Evolutionary conservation across 2,888 invertebrate genomes (phyloP).

Genomic region (Emmelina monodactyla): DNA sequence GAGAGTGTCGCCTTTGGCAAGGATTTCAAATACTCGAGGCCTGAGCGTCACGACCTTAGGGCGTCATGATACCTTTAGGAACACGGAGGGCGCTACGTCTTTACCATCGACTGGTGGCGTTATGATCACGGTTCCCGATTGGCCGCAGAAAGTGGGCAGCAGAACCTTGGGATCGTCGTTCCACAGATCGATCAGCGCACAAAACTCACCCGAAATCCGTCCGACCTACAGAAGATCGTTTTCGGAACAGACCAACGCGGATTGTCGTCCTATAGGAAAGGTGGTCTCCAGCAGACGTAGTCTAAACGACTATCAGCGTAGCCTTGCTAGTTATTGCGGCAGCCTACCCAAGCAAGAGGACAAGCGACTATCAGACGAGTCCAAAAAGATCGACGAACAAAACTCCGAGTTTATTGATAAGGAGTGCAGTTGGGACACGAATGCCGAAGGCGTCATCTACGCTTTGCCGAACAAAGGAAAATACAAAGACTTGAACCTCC

Average conservation of each 20-base stretch:
- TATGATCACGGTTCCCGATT: constrained; percentile 71
- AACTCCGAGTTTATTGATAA: constrained; percentile 60
- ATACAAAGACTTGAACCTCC: constrained; percentile 55
- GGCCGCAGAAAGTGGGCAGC: constrained; percentile 51
- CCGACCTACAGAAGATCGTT: constrained; percentile 55
- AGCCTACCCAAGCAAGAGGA: constrained; percentile 32
- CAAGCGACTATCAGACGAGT: constrained; percentile 19
- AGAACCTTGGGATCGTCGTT: constrained; percentile 37
- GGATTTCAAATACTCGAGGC: constrained; percentile 47
- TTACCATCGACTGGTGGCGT: constrained; percentile 63
- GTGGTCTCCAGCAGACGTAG: constrained; percentile 56
- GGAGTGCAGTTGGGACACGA: constrained; percentile 67
- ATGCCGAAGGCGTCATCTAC: constrained; percentile 60
- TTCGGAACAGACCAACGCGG: constrained; percentile 50
- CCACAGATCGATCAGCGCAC: constrained; percentile 46
- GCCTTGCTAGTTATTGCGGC: constrained; percentile 41
- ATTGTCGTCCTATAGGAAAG: constrained; percentile 42
- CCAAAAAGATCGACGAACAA: constrained; percentile 45
- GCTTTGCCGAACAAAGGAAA: constrained; percentile 60
- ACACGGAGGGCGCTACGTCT: constrained; percentile 47
- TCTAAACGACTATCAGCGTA: constrained; percentile 52
- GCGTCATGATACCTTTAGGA: constrained; percentile 40
- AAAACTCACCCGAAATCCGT: constrained; percentile 53
- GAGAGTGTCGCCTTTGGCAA: constrained; percentile 44
- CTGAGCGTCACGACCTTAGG: constrained; percentile 54